A percentile compares a stretch with the other conserved stretches of the same genome.
Evolutionary conservation across 2,888 invertebrate species (phyloP).

Genomic region (Melanchra persicariae): DNA sequence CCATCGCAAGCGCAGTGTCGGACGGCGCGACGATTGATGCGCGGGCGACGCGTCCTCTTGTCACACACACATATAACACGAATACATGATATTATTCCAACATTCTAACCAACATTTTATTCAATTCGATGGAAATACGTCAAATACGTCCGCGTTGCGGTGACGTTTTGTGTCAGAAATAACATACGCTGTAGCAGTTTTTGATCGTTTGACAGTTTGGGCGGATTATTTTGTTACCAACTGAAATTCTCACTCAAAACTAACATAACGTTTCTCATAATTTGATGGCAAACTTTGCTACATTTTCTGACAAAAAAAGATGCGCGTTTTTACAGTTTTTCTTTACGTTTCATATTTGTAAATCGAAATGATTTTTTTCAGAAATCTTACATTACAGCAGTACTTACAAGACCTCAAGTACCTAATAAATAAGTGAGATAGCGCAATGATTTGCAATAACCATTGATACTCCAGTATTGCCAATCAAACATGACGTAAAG

Average conservation of each 20-base stretch:
- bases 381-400: neutral
- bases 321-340: neutral
- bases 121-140: constrained; percentile 60
- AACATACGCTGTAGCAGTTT: constrained; percentile 43
- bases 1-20: constrained; percentile 69
- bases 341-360: neutral
- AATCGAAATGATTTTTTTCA: neutral
- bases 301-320: neutral
- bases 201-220: constrained; percentile 35
- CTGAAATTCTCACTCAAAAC: neutral
- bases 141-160: constrained; percentile 46
- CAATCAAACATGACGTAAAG: constrained; percentile 16
- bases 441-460: constrained; percentile 12
- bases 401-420: too few species aligned
- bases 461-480: constrained; percentile 14
- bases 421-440: neutral
- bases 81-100: constrained; percentile 21
- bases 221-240: constrained; percentile 14
- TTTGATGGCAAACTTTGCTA: neutral
- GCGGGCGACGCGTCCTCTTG: constrained; percentile 75
- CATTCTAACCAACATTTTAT: constrained; percentile 54
- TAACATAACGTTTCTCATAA: too few species aligned
- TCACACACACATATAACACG: constrained; percentile 51
- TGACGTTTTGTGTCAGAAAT: constrained; percentile 60
- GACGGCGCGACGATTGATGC: constrained; percentile 80